Percentiles rank a stretch among this genome's conserved stretches.
Conservation (phyloP, 2,888 invertebrate species). For the Dendrolimus pini region DNA sequence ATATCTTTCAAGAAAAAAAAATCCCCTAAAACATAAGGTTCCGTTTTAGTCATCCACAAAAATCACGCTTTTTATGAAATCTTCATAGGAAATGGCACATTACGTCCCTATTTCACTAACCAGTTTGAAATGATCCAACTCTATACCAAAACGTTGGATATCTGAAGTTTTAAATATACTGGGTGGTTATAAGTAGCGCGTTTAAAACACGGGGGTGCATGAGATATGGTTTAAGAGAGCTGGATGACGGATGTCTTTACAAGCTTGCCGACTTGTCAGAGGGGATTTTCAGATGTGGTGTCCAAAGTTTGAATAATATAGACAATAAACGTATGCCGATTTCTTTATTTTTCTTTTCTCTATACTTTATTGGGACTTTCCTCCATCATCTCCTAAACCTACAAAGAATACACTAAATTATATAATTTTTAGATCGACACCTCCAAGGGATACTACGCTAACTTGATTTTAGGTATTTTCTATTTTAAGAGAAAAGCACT, state of each 20-base stretch:
- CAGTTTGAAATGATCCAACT: not conserved
- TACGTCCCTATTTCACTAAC: not conserved
- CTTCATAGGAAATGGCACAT: not conserved
- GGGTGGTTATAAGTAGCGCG: slow-evolving; percentile 37
- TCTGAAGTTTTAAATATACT: slow-evolving; percentile 21
- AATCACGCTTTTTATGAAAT: slow-evolving; percentile 15
- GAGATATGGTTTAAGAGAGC: slow-evolving; percentile 41
- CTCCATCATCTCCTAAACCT: too few relatives aligned
- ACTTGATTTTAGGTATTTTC: too few relatives aligned
- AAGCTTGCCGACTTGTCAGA: slow-evolving; percentile 60
- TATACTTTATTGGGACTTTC: too few relatives aligned
- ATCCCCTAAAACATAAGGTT: too few relatives aligned
- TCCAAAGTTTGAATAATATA: slow-evolving; percentile 30
- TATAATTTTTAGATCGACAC: too few relatives aligned
- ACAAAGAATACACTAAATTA: too few relatives aligned
- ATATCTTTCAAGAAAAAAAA: too few relatives aligned
- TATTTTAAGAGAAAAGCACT: too few relatives aligned
- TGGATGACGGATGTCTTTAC: slow-evolving; percentile 73
- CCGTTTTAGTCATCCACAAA: slow-evolving; percentile 3
- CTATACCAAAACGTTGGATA: not conserved
- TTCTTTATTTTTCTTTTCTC: too few relatives aligned
- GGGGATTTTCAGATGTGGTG: slow-evolving; percentile 28
- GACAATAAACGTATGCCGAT: too few relatives aligned
- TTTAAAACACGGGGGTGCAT: slow-evolving; percentile 44
- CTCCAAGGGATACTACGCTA: too few relatives aligned